These are phyloP conservation scores for Ptychobarbus kaznakovi DNA, from an alignment of 2,797 vertebrate genomes.

Conservation along the genomic window DNA sequence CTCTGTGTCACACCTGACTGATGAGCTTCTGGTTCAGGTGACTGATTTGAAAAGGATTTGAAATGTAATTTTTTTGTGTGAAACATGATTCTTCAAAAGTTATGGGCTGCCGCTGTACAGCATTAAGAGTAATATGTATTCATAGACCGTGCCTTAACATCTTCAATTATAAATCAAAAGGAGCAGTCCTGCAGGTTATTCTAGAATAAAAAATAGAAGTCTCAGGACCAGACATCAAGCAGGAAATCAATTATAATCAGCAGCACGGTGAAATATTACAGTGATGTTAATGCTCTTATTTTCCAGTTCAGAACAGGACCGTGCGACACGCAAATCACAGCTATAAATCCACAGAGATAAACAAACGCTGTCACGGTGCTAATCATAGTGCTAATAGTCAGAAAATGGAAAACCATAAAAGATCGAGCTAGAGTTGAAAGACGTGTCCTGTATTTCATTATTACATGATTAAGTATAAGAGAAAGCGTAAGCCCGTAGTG, in stretches of 20 bases:
- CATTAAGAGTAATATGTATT: constrained; percentile 33
- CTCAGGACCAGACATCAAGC: constrained; percentile 11
- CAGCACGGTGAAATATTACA: constrained; percentile 41
- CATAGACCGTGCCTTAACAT: constrained; percentile 21
- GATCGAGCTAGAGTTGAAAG: constrained; percentile 15
- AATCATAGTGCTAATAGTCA: constrained; percentile 36
- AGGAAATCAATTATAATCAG: constrained; percentile 49
- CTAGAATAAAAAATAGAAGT: constrained; percentile 43
- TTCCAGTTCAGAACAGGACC: constrained; percentile 21
- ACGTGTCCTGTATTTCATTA: constrained; percentile 28
- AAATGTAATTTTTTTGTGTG: constrained; percentile 28
- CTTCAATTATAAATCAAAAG: constrained; percentile 54
- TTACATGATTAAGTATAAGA: constrained; percentile 24
- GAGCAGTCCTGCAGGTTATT: constrained; percentile 39
- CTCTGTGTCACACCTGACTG: background rate
- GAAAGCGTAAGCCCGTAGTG: constrained; percentile 6
- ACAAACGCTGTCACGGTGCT: constrained; percentile 32
- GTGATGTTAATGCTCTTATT: constrained; percentile 44
- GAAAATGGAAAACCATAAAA: constrained; percentile 40
- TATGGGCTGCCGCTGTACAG: background rate
- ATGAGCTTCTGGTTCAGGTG: constrained; percentile 5
- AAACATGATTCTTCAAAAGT: constrained; percentile 28
- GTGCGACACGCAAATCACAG: constrained; percentile 29
- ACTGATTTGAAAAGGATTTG: constrained; percentile 23
- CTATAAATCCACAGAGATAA: constrained; percentile 34